phyloP scores from a whole-genome alignment of 1,140 invertebrate species.

The Campoletis sonorensis region DNA sequence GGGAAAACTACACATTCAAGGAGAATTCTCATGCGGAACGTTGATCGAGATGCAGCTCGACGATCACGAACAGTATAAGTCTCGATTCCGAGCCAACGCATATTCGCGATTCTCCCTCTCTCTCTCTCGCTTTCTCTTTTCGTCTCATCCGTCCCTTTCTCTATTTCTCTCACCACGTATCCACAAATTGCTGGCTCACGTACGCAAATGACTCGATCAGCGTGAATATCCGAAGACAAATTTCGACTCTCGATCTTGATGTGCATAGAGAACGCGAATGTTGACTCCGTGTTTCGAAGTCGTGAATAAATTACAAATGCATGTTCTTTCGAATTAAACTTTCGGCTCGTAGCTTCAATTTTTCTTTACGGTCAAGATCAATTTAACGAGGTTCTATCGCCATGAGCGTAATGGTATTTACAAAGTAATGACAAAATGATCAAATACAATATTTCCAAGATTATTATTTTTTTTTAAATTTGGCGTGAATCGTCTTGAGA shows the following conservation, averaged over 20 bases:
- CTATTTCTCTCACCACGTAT: constrained; percentile 26
- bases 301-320: no score
- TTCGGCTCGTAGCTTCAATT: no score
- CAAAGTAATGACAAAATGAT: no score
- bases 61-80: constrained; percentile 3
- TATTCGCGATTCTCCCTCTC: neutral
- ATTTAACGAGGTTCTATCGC: no score
- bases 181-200: constrained; percentile 42
- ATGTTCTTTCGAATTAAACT: no score
- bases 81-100: constrained; percentile 13
- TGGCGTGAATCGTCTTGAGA: no score
- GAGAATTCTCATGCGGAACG: constrained; percentile 32
- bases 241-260: neutral
- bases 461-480: no score
- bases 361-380: no score
- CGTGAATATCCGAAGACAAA: constrained; percentile 35
- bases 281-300: no score
- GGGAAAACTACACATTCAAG: neutral
- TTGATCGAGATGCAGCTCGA: neutral
- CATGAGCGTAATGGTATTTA: no score
- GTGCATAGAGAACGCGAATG: constrained; percentile 1
- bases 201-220: constrained; percentile 42
- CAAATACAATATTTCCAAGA: no score
- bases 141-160: neutral
- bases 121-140: neutral